A percentile compares a stretch with the other conserved stretches of the same genome.
Conservation (phyloP, 92 coral and sea anemone species). For the Blastomussa wellsi region DNA sequence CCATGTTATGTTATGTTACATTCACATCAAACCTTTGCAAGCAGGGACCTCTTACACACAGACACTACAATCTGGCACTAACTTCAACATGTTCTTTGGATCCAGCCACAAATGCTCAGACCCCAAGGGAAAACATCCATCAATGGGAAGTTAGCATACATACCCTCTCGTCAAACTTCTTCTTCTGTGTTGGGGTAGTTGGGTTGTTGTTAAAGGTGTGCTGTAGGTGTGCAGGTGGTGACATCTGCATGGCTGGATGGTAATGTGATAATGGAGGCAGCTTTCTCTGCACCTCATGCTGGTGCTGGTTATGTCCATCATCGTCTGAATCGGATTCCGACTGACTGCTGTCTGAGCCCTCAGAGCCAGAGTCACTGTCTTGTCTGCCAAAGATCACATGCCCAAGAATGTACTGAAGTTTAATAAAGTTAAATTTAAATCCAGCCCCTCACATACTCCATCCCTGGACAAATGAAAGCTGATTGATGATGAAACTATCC, state of each 20-base stretch:
- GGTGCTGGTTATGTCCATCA: constrained; percentile 74
- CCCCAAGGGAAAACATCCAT: too few species aligned
- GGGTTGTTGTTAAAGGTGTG: constrained; percentile 34
- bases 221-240: constrained; percentile 4
- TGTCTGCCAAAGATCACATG: constrained; percentile 33
- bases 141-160: background rate
- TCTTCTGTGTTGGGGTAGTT: constrained; percentile 33
- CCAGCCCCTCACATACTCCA: too few species aligned
- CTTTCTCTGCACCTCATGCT: constrained; percentile 41
- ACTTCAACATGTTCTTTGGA: too few species aligned
- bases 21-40: too few species aligned
- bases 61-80: too few species aligned
- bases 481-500: too few species aligned
- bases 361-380: constrained; percentile 73
- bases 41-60: too few species aligned
- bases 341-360: constrained; percentile 78
- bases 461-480: too few species aligned
- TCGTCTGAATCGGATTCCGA: constrained; percentile 87
- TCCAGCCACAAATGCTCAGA: too few species aligned
- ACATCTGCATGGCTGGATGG: constrained; percentile 33
- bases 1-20: too few species aligned
- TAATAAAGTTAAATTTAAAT: background rate
- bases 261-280: constrained; percentile 24
- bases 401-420: background rate
- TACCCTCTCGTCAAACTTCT: constrained; percentile 56